Percentiles rank a stretch among this genome's conserved stretches.
These are phyloP conservation scores for Anarhynchus alexandrinus DNA, from an alignment of 2,113 vertebrate genomes.

Conservation along the genomic window DNA sequence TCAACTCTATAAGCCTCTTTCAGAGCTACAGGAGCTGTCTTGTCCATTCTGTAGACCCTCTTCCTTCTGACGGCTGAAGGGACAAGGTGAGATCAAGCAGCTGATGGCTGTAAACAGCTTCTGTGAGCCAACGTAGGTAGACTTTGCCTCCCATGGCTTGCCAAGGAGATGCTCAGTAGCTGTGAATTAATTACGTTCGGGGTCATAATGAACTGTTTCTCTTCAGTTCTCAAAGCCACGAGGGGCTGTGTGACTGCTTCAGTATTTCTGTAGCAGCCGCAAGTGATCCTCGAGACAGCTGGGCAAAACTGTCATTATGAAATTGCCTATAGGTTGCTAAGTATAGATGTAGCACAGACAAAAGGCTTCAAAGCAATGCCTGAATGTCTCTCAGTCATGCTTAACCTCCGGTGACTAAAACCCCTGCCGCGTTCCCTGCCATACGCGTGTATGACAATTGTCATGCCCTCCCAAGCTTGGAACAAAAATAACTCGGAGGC, in stretches of 20 bases:
- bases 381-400: background rate
- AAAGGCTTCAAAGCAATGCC: background rate
- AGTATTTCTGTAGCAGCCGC: background rate
- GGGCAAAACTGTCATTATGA: background rate
- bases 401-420: background rate
- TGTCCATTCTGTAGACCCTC: background rate
- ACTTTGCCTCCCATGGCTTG: background rate
- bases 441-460: background rate
- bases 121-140: background rate
- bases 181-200: background rate
- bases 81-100: background rate
- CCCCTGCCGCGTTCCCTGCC: background rate
- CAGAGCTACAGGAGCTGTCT: background rate
- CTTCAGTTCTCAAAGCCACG: background rate
- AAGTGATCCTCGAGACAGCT: background rate
- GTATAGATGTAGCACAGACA: background rate
- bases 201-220: background rate
- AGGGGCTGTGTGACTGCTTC: rapidly evolving
- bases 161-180: background rate
- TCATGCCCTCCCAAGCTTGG: background rate
- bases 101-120: background rate
- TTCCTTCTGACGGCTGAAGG: background rate
- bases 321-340: background rate
- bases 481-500: background rate
- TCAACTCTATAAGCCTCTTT: background rate